Percentiles rank a stretch among this genome's conserved stretches.
These are phyloP conservation scores for Eidolon helvum DNA, from an alignment of 2,113 vertebrate species.

Conservation along the genomic window DNA sequence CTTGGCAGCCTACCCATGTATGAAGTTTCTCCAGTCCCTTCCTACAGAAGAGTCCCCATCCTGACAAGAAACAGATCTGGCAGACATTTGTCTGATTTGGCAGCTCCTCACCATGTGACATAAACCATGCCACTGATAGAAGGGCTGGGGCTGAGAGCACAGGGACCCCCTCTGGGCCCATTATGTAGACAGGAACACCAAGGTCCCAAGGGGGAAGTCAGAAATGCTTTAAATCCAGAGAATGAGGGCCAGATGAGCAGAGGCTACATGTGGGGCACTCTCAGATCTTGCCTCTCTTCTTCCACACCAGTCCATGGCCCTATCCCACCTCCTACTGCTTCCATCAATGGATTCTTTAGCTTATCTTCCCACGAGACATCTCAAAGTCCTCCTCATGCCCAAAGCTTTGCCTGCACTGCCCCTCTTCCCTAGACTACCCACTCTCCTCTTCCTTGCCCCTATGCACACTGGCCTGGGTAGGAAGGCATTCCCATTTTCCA, in stretches of 20 bases:
- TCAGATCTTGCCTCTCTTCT: background rate
- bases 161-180: too few species aligned
- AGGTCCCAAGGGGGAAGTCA: background rate
- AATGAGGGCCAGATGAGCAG: background rate
- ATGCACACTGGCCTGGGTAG: background rate
- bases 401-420: background rate
- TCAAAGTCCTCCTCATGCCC: background rate
- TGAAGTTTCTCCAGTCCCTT: background rate
- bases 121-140: too few species aligned
- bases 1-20: background rate
- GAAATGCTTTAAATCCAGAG: background rate
- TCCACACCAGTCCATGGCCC: accelerated
- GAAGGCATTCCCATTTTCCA: background rate
- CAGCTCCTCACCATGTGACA: background rate
- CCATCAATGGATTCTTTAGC: background rate
- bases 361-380: background rate
- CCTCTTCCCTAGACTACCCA: background rate
- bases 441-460: background rate
- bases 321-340: too few species aligned
- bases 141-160: background rate
- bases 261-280: too few species aligned
- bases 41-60: background rate
- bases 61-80: background rate
- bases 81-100: background rate
- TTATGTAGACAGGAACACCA: background rate